Evolutionary conservation across 2,888 invertebrate genomes (phyloP), one percentile per base, ranked within the genome.

Genomic region (Tiphia femorata): DNA sequence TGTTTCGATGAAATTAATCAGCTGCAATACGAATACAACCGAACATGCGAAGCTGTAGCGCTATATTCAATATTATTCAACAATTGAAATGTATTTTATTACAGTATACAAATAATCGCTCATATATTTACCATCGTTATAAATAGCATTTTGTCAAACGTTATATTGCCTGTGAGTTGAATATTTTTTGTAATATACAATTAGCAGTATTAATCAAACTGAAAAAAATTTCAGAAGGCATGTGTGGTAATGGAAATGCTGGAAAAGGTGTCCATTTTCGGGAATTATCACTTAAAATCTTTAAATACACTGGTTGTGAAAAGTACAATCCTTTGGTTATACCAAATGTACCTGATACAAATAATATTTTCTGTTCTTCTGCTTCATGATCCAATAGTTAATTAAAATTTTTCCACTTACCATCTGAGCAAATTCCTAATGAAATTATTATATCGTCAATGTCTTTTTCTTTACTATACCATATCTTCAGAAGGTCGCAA

Each of bases 401-500:
- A 29, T 54, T n/a, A 33, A 55, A 40, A 12, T 10, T 7, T 47
- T 40, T 42, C 23, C 47, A 70, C 57, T 73, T 81, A 87, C 88
- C 89, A 72, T 88, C 79, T 50, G 89, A 88, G 60, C 66, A 72
- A 56, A 88, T 78, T 56, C 88, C 89, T 43, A 89, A 79, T 53
- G 85, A 86, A 37, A 88, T 80, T 46, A 89, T 83, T 62, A 84
- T 74, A 43, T 84, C 74, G 2, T 53, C 67, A 10, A 59, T 49
- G 4, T 84, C 73, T 60, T 82, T 74, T 8, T 76, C 73, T 10
- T 84, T 75, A 37, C 85, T 78, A 19, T 86, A 84, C 89, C 89
- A 89, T 38, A 86, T 49, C 68, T 85, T 85, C 7, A 88, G 66
- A 8, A 87, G 75, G 75, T 86, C 84, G 7, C 86, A 63, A 1